Conservation (phyloP, 2,113 vertebrate species). For the Pterocles orientalis region DNA sequence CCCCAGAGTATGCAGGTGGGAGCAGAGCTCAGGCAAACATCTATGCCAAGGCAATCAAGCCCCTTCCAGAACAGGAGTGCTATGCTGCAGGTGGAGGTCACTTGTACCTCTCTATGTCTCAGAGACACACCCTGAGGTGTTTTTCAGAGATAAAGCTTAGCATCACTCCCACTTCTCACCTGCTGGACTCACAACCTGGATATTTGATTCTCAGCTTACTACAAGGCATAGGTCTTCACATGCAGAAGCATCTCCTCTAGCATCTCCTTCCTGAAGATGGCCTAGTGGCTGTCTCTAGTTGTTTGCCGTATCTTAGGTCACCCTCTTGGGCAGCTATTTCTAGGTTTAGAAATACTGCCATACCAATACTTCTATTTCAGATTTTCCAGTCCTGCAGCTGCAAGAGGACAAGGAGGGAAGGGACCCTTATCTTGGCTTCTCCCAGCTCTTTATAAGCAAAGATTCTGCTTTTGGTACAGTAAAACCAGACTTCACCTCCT, state of each 20-base stretch:
- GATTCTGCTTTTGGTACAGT: neutral
- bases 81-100: neutral
- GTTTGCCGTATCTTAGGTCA: neutral
- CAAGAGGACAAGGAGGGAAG: neutral
- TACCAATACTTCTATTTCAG: neutral
- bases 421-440: neutral
- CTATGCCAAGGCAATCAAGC: neutral
- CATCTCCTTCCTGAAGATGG: neutral
- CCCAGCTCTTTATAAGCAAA: neutral
- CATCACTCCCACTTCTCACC: neutral
- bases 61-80: neutral
- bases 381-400: neutral
- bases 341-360: neutral
- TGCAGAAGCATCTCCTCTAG: neutral
- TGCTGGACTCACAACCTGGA: neutral
- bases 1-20: neutral
- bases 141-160: neutral
- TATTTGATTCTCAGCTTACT: neutral
- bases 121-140: neutral
- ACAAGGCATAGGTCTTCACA: neutral
- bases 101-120: neutral
- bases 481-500: neutral
- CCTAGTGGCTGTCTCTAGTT: neutral
- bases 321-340: neutral
- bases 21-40: neutral